Evolutionary conservation across 2,113 vertebrate genomes (phyloP).

Genomic region (Atlantisia rogersi): DNA sequence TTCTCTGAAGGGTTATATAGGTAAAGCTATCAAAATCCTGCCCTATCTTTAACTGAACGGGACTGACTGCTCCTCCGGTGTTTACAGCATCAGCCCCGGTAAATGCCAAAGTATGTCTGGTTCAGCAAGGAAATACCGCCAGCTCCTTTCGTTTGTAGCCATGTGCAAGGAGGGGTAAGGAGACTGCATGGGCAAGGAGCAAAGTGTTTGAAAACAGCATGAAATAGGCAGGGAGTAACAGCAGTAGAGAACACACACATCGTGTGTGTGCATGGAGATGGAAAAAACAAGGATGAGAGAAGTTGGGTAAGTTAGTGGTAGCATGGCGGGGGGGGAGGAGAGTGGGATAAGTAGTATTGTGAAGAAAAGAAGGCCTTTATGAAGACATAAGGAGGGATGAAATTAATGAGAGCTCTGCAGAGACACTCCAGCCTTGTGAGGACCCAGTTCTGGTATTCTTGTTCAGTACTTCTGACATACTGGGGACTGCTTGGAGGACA

Average conservation of each 20-base stretch:
- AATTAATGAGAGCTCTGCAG: slow-evolving; percentile 8
- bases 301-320: not conserved
- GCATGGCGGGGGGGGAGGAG: too few species aligned
- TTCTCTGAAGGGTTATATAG: not conserved
- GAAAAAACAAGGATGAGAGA: not conserved
- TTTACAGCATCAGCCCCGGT: not conserved
- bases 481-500: not conserved
- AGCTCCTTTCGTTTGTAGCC: not conserved
- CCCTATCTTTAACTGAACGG: not conserved
- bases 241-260: not conserved
- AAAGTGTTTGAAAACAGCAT: not conserved
- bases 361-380: not conserved
- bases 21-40: not conserved
- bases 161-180: not conserved
- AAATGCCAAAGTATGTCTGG: not conserved
- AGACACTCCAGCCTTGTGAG: not conserved
- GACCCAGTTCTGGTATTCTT: not conserved
- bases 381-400: slow-evolving; percentile 5
- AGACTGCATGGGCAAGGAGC: fast-evolving
- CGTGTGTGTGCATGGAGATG: fast-evolving
- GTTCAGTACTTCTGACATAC: not conserved
- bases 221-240: not conserved
- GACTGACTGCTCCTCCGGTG: not conserved
- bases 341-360: not conserved
- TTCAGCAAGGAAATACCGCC: not conserved